These are phyloP conservation scores for Maconellicoccus hirsutus DNA, from an alignment of 1,140 invertebrate genomes.

Conservation along the genomic window DNA sequence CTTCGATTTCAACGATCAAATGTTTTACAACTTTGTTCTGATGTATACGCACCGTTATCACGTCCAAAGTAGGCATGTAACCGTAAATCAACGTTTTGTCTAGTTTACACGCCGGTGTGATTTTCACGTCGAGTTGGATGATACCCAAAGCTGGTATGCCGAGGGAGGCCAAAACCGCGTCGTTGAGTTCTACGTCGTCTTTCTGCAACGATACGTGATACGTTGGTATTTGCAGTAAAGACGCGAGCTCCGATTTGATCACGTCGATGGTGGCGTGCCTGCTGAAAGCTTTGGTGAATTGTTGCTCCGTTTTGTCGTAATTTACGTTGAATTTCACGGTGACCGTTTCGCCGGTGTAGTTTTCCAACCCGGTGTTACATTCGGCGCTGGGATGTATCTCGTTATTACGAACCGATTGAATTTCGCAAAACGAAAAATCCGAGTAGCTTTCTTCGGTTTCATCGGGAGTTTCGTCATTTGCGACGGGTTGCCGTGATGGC, in stretches of 20 bases:
- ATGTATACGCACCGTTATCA: conserved; percentile 27
- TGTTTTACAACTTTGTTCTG: background rate
- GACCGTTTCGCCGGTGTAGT: conserved; percentile 24
- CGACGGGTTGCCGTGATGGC: too few species aligned
- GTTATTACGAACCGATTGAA: too few species aligned
- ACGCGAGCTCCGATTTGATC: conserved; percentile 23
- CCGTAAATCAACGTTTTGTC: background rate
- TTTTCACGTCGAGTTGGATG: conserved; percentile 25
- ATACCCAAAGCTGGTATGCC: conserved; percentile 28
- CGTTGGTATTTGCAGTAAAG: conserved; percentile 23
- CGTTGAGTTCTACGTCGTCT: conserved; percentile 11
- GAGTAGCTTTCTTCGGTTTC: too few species aligned
- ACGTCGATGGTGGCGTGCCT: conserved; percentile 20
- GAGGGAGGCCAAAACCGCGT: conserved; percentile 24
- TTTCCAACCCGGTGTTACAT: too few species aligned
- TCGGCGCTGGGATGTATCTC: too few species aligned
- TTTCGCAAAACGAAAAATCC: too few species aligned
- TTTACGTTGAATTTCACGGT: conserved; percentile 27
- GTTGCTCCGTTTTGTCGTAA: conserved; percentile 16
- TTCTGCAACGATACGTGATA: background rate
- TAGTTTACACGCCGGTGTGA: background rate
- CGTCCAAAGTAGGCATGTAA: conserved; percentile 28
- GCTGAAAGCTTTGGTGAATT: conserved; percentile 26
- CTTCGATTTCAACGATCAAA: conserved; percentile 29
- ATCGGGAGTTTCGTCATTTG: too few species aligned